Conservation (phyloP, 2,113 vertebrate species). For the Xiphorhynchus elegans region DNA sequence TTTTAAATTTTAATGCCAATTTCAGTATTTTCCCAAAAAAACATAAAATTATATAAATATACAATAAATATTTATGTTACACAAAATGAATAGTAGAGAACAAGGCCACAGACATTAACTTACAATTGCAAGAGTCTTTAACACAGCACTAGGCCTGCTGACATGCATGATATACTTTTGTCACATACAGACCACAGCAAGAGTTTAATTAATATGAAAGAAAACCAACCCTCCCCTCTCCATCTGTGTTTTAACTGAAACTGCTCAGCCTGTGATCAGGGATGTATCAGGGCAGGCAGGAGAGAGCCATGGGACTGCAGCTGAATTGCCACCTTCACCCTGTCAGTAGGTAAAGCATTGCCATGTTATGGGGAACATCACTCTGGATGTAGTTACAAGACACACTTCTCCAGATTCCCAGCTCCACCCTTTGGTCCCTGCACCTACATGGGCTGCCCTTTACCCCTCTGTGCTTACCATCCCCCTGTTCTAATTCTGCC, state of each 20-base stretch:
- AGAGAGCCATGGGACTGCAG: conserved; percentile 16
- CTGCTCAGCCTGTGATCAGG: conserved; percentile 57
- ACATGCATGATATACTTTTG: conserved; percentile 81
- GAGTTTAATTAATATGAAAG: conserved; percentile 55
- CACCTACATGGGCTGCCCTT: fast-evolving
- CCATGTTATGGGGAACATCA: not conserved
- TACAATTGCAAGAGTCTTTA: conserved; percentile 82
- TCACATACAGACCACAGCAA: conserved; percentile 83
- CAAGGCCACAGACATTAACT: conserved; percentile 85
- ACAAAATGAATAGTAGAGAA: conserved; percentile 86
- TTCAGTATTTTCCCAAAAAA: conserved; percentile 72
- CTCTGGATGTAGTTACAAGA: not conserved
- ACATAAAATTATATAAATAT: conserved; percentile 88
- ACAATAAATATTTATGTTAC: conserved; percentile 89
- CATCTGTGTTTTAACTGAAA: conserved; percentile 30
- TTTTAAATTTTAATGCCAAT: conserved; percentile 86
- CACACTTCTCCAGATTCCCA: not conserved
- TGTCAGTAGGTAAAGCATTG: fast-evolving
- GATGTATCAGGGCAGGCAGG: not conserved
- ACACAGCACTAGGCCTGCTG: conserved; percentile 82
- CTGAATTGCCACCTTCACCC: not conserved
- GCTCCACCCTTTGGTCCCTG: not conserved
- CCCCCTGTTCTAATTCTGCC: not conserved
- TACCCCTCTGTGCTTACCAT: not conserved
- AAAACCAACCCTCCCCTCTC: not conserved